These are phyloP conservation scores for Bombus confusus DNA, from an alignment of 1,140 invertebrate species.

Conservation along the genomic window DNA sequence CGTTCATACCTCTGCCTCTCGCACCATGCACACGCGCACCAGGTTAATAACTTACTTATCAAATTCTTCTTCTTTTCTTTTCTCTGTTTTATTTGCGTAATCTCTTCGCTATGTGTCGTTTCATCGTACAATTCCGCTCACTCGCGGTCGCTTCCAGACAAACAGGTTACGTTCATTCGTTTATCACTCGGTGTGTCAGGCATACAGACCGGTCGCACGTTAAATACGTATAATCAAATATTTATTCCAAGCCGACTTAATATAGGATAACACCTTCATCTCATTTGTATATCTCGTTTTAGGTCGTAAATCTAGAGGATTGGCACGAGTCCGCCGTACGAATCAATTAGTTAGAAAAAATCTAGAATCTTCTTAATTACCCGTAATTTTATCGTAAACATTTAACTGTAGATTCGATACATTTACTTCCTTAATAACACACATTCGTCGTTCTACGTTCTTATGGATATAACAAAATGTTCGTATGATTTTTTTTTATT, in stretches of 20 bases:
- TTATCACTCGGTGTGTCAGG: neutral
- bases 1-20: neutral
- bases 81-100: conserved; percentile 15
- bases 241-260: conserved; percentile 70
- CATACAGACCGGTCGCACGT: conserved; percentile 42
- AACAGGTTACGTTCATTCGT: neutral
- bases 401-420: conserved; percentile 80
- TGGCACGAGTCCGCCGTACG: conserved; percentile 73
- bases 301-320: conserved; percentile 75
- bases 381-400: conserved; percentile 83
- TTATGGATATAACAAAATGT: conserved; percentile 76
- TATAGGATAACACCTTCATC: conserved; percentile 66
- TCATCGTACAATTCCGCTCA: neutral
- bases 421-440: conserved; percentile 66
- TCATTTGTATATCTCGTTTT: conserved; percentile 67
- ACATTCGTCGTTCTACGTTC: conserved; percentile 61
- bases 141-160: neutral
- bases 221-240: conserved; percentile 71
- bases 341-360: conserved; percentile 81
- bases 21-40: conserved; percentile 14
- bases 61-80: conserved; percentile 15
- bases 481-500: conserved; percentile 48
- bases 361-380: conserved; percentile 82
- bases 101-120: conserved; percentile 23
- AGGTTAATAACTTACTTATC: conserved; percentile 37